Evolutionary conservation across 2,797 vertebrate species (phyloP).

Genomic region (Gambelia wislizenii): DNA sequence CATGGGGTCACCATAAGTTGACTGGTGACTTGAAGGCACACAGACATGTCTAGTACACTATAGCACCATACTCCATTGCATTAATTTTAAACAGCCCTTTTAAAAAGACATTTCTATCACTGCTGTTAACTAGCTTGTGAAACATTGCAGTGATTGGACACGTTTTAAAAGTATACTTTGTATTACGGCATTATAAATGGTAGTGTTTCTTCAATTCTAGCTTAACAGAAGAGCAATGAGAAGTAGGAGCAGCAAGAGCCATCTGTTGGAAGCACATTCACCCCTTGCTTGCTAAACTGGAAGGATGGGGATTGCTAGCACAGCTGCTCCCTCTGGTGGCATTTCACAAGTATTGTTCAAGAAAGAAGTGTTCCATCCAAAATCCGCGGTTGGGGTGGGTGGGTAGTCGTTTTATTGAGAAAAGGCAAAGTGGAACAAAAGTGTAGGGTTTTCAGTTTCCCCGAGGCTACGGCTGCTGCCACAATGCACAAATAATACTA

Average conservation of each 20-base stretch:
- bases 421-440: too few relatives aligned
- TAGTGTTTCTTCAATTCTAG: background rate
- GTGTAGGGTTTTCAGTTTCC: too few relatives aligned
- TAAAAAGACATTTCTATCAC: background rate
- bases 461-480: too few relatives aligned
- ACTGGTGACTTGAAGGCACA: too few relatives aligned
- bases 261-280: background rate
- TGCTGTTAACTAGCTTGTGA: background rate
- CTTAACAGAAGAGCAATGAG: background rate
- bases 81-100: too few relatives aligned
- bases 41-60: too few relatives aligned
- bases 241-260: background rate
- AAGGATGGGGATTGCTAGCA: background rate
- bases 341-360: background rate
- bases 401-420: too few relatives aligned
- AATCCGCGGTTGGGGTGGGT: too few relatives aligned
- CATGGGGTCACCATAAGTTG: too few relatives aligned
- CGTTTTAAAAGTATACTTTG: background rate
- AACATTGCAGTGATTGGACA: background rate
- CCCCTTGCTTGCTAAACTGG: background rate
- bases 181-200: background rate
- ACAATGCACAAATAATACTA: too few relatives aligned
- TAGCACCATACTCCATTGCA: too few relatives aligned
- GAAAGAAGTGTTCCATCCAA: background rate
- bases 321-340: background rate